Percentiles rank a stretch among this genome's conserved stretches.
Conservation (phyloP, 2,113 vertebrate species). For the Meriones unguiculatus region DNA sequence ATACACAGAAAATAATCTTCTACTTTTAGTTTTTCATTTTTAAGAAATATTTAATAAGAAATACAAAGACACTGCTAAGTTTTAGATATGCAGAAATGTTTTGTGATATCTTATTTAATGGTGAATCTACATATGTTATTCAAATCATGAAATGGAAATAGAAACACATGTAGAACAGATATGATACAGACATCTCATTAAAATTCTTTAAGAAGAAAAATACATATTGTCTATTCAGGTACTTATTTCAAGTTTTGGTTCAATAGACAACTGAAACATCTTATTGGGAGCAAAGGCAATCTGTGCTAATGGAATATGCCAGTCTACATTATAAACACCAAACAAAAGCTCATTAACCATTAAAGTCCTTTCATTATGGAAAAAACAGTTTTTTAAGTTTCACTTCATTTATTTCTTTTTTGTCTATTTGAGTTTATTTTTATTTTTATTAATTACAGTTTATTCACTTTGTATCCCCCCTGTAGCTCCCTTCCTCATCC, state of each 20-base stretch:
- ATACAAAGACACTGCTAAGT: not conserved
- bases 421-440: too few relatives aligned
- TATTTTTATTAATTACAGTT: too few relatives aligned
- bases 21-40: constrained; percentile 48
- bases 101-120: not conserved
- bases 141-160: constrained; percentile 4
- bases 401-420: too few relatives aligned
- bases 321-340: not conserved
- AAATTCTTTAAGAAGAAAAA: constrained; percentile 28
- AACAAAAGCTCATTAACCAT: not conserved
- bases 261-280: not conserved
- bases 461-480: too few relatives aligned
- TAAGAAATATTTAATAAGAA: not conserved
- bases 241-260: constrained; percentile 5
- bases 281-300: not conserved
- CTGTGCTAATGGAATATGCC: not conserved
- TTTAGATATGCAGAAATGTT: not conserved
- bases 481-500: too few relatives aligned
- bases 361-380: not conserved
- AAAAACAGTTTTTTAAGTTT: not conserved
- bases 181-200: constrained; percentile 24
- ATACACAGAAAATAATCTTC: not conserved
- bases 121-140: not conserved
- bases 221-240: not conserved
- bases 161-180: constrained; percentile 26